Conservation (phyloP, 37 sponge, comb jelly and placozoan genomes). For the Halichondria panicea region DNA sequence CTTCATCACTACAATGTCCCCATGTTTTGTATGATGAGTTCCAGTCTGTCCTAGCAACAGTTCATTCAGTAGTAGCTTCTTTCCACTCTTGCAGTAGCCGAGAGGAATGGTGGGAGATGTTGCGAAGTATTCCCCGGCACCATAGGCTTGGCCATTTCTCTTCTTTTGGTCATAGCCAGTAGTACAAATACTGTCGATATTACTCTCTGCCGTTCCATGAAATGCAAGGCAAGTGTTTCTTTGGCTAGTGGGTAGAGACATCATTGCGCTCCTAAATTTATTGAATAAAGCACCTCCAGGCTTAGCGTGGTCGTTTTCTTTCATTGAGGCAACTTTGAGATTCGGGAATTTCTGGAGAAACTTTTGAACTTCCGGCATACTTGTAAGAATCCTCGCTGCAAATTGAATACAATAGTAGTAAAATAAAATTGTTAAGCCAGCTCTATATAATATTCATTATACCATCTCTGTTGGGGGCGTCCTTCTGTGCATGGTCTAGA, state of each 20-base stretch:
- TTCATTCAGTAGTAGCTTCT: constrained; percentile 80
- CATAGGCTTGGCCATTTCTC: constrained; percentile 72
- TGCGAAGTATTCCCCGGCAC: constrained; percentile 85
- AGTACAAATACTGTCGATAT: constrained; percentile 70
- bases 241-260: constrained; percentile 44
- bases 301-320: constrained; percentile 74
- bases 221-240: constrained; percentile 77
- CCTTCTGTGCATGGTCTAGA: constrained; percentile 54
- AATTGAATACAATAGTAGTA: too few species aligned
- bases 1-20: constrained; percentile 79
- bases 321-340: constrained; percentile 43
- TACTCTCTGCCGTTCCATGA: constrained; percentile 68
- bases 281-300: constrained; percentile 67
- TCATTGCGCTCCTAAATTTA: constrained; percentile 36
- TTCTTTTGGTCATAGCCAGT: constrained; percentile 65
- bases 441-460: neutral
- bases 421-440: too few species aligned
- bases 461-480: constrained; percentile 61
- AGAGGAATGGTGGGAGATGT: constrained; percentile 51
- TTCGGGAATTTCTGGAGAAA: constrained; percentile 53
- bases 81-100: constrained; percentile 64
- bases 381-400: constrained; percentile 47
- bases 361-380: constrained; percentile 43
- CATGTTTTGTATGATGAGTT: constrained; percentile 70
- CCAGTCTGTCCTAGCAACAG: constrained; percentile 65